These are phyloP conservation scores for Sarcoramphus papa DNA, from an alignment of 2,797 vertebrate genomes.

Conservation along the genomic window DNA sequence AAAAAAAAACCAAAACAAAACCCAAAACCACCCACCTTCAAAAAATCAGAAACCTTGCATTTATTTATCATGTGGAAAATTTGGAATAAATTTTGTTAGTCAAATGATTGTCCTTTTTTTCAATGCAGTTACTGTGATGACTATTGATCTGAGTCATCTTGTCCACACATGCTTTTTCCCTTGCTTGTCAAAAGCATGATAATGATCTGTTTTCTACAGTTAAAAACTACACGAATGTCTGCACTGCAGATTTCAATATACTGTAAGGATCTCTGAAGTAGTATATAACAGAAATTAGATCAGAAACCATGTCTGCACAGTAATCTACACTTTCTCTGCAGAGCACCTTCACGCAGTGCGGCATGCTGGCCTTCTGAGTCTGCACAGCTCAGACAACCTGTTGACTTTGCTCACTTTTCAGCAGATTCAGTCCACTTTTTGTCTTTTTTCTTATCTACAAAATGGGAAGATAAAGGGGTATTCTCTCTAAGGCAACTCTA, in stretches of 20 bases:
- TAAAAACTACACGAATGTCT: neutral
- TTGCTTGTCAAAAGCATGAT: neutral
- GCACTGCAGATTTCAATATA: neutral
- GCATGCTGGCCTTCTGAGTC: neutral
- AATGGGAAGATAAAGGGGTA: neutral
- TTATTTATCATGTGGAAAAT: neutral
- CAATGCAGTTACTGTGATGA: neutral
- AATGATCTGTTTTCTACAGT: neutral
- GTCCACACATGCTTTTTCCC: neutral
- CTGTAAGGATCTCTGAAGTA: neutral
- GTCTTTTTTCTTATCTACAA: neutral
- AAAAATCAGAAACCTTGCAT: neutral
- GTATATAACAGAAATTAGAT: neutral
- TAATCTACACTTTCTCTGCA: neutral
- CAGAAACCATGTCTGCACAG: neutral
- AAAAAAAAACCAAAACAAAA: neutral
- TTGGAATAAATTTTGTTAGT: neutral
- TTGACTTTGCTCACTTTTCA: neutral
- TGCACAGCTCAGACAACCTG: neutral
- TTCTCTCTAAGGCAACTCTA: neutral
- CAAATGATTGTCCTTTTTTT: neutral
- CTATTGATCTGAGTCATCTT: neutral
- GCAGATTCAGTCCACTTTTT: neutral
- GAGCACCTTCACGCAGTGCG: fast-evolving
- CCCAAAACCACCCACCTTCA: fast-evolving